Evolutionary conservation across 2,797 vertebrate genomes (phyloP), one percentile per base, ranked within the genome.

Genomic region (Scolopax bukidnonensis): DNA sequence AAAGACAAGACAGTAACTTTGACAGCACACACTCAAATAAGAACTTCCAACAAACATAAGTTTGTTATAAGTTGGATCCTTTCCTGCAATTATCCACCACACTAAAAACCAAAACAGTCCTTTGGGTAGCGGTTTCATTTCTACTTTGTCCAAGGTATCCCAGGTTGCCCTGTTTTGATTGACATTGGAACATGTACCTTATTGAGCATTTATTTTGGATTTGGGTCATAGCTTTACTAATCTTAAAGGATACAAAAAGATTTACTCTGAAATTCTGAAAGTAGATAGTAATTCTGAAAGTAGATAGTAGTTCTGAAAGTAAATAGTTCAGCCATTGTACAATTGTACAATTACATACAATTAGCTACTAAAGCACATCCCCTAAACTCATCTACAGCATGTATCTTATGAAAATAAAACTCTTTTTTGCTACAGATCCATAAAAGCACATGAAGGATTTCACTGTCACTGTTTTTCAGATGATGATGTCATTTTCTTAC

Each of bases 31-130:
- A 30, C 24, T 56, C 4, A 4, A 36, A 9, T 28, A 28, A 65
- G 21, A 36, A 57, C 27, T 76, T 47, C 24, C 45, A 24, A 6
- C 16, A 74, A 78, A 82, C 30, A 38, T 36, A 36, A 36, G 36
- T 36, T 36, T 36, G 36, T 36, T 36, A 36, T 36, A 36, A 36
- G 40, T 12, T 8, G 2, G 24, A 76, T 15, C n/a, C n/a, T 38
- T 61, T 40, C 12, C 30, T 36, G 54, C 33, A 57, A 30, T 53
- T n/a, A 76, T 3, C 27, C 27, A 40, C 1, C 28, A 5, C 23
- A 3, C 1, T 5, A 7, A 45, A 20, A 25, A 45, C 5, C 1
- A 4, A 71, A 50, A 48, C 10, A 9, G 3, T 3, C 5, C 1
- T 5, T 56, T 19, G 61, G 53, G 19, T 14, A 85, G 64, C 14